These are phyloP conservation scores for Mythimna loreyi DNA, from an alignment of 2,888 invertebrate species.

Conservation along the genomic window DNA sequence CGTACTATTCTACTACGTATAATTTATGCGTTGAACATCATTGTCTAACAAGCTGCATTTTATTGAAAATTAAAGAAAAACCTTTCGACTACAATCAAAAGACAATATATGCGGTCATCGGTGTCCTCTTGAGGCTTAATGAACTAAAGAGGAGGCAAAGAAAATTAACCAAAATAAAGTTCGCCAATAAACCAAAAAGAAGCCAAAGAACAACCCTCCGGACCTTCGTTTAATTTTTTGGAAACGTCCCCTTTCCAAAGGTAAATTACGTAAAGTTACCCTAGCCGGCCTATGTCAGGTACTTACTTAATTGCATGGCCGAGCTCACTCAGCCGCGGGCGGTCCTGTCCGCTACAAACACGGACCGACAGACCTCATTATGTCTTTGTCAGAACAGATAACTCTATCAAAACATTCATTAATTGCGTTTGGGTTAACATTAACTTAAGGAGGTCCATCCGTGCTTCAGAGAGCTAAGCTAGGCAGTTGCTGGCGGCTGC, in stretches of 20 bases:
- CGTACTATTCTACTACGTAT: too few relatives aligned
- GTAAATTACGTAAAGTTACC: constrained; percentile 10
- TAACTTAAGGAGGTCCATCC: background rate
- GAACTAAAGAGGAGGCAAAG: too few relatives aligned
- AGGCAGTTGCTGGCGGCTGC: too few relatives aligned
- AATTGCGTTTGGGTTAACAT: background rate
- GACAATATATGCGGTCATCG: too few relatives aligned
- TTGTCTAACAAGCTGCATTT: too few relatives aligned
- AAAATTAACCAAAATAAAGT: too few relatives aligned
- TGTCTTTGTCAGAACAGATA: constrained; percentile 9
- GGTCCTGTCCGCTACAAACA: constrained; percentile 15
- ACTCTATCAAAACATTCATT: constrained; percentile 18
- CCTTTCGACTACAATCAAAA: too few relatives aligned
- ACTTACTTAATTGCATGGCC: constrained; percentile 10
- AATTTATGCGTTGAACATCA: too few relatives aligned
- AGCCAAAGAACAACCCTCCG: background rate
- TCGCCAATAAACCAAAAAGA: background rate
- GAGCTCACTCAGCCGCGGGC: constrained; percentile 31
- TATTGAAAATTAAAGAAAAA: too few relatives aligned
- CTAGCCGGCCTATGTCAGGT: constrained; percentile 11
- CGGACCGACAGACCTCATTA: constrained; percentile 7
- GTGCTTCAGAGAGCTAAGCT: too few relatives aligned
- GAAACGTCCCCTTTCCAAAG: background rate
- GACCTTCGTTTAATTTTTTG: constrained; percentile 2
- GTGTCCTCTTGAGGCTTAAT: too few relatives aligned